Conservation (phyloP, 1,140 invertebrate genomes). For the Bombus huntii region DNA sequence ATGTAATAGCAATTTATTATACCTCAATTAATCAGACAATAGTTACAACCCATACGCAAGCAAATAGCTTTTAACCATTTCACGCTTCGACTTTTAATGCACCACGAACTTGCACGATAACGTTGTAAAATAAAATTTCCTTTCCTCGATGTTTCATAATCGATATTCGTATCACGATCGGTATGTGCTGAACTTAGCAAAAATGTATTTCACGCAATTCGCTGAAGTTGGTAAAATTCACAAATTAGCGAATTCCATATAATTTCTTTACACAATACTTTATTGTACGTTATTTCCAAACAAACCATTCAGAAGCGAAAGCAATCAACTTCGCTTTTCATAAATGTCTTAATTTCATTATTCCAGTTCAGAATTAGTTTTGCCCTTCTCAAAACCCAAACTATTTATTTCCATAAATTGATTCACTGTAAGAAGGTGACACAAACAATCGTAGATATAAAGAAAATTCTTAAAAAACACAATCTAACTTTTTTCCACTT, state of each 20-base stretch:
- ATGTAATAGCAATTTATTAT: not conserved
- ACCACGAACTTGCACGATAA: not conserved
- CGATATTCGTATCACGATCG: not conserved
- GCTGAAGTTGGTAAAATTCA: not conserved
- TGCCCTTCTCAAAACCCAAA: not conserved
- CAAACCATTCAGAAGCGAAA: too few relatives aligned
- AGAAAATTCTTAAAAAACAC: not conserved
- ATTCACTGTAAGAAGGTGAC: not conserved
- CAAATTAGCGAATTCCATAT: not conserved
- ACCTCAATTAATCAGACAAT: not conserved
- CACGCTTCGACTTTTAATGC: not conserved
- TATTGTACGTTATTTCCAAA: too few relatives aligned
- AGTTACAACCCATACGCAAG: too few relatives aligned
- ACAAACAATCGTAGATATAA: not conserved
- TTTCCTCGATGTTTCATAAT: not conserved
- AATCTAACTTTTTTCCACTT: too few relatives aligned
- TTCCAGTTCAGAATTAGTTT: not conserved
- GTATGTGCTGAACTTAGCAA: not conserved
- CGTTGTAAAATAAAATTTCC: not conserved
- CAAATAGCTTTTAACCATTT: not conserved
- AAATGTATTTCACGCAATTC: not conserved
- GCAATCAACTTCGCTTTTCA: too few relatives aligned
- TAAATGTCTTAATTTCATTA: not conserved
- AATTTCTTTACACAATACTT: not conserved
- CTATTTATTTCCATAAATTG: too few relatives aligned